These are phyloP conservation scores for Erythrocercus mccallii DNA, from an alignment of 2,113 vertebrate species.

Conservation along the genomic window DNA sequence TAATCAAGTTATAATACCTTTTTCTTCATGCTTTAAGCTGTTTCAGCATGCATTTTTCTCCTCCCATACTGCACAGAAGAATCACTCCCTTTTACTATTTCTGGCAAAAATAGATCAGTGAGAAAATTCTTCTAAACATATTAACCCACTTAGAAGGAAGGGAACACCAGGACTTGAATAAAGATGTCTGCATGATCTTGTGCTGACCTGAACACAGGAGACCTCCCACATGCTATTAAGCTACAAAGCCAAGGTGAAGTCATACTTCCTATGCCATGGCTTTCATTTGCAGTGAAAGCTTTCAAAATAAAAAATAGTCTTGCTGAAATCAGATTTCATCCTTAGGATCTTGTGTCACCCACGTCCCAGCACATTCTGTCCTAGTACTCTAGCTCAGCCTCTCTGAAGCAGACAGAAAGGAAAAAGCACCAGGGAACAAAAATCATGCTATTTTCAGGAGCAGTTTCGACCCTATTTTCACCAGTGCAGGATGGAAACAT, in stretches of 20 bases:
- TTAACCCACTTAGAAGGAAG: neutral
- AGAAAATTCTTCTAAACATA: conserved; percentile 16
- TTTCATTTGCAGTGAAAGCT: neutral
- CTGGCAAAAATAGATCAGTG: neutral
- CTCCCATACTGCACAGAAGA: neutral
- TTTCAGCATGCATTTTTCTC: neutral
- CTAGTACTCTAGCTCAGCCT: neutral
- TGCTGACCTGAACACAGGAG: neutral
- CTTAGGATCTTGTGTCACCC: neutral
- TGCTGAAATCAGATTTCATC: neutral
- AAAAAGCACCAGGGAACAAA: neutral
- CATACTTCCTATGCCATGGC: neutral
- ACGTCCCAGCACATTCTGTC: neutral
- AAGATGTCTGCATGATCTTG: neutral
- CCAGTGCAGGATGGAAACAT: neutral
- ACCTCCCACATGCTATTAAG: neutral
- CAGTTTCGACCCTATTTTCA: neutral
- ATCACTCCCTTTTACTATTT: conserved; percentile 3
- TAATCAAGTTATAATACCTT: neutral
- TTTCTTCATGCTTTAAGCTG: neutral
- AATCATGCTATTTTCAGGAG: neutral
- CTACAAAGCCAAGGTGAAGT: neutral
- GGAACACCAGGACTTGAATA: neutral
- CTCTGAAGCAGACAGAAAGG: neutral
- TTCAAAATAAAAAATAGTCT: neutral